Evolutionary conservation across 2,113 vertebrate genomes (phyloP), one percentile per base, ranked within the genome.

Genomic region (Harpagus bidentatus): DNA sequence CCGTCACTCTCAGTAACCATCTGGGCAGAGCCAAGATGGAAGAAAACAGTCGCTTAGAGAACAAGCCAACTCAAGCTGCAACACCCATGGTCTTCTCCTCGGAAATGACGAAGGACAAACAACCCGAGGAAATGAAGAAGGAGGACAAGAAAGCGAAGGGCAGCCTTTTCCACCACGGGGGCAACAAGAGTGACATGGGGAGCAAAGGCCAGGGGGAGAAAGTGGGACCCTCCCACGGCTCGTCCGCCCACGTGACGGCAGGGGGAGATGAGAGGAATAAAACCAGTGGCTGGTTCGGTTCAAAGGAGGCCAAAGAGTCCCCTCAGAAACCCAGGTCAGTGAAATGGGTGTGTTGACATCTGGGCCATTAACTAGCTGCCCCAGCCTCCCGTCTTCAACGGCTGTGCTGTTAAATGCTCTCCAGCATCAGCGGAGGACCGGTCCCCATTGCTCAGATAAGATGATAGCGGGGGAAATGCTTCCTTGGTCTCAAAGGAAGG

Each of bases 301-400:
- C 98, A 17, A 99, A 98, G 98, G 99, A 99, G 38, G 47, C 97
- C 40, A 98, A 98, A 95, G 99, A 98, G 90, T 88, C 95, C 31
- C 88, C 95, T 53, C 98, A 97, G 82, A 99, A 99, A 98, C 99
- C 98, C 97, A 99, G 99, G 99, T 99, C 98, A 95, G 99, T 99
- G 89, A 2, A 43, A 45, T 0, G 12, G 26, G 55, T 11, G 4
- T 38, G 29, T 13, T 31, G 70, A 15, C 1, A 0, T 15, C 47
- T 42, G 29, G 38, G 42, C 40, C 25, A 1, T 16, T 11, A 25
- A 10, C 25, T 7, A 18, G 22, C 50, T 65, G 88, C 40, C 80
- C 83, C 65, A 16, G 61, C 25, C 34, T 62, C 42, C 29, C 0
- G 0, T 9, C 42, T n/a, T 28, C 42, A 20, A 14, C 0, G 6